Base-by-base conservation (phyloP, 1,140 invertebrate species). In the Vanessa atalanta region DNA sequence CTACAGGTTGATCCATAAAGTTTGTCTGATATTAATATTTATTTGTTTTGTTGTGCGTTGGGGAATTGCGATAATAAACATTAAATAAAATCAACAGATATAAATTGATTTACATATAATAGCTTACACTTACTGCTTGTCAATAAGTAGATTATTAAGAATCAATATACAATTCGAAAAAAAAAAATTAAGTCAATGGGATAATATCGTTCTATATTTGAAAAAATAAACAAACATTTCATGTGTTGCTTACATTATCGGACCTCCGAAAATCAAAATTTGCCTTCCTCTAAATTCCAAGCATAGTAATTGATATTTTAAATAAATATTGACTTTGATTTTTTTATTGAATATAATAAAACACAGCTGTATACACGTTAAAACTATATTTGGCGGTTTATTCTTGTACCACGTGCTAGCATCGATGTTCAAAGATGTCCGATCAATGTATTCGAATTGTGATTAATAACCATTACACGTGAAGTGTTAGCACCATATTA, bases 391-490 rank as follows among this genome's bases (percentile, higher is more conserved):
- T 76, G 74, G 69, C 84, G 72, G 84, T 80, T 76, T 74, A 77
- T 66, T 60, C 77, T 82, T 82, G 83, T 85, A 81, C 86, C 81
- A 78, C 72, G 75, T 70, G 78, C 79, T 82, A 73, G 79, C 73
- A 80, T 77, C 79, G 74, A 79, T 83, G 78, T 83, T 79, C 79
- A 86, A 84, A 82, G 80, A 87, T 86, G 79, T 68, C 76, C 69
- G 75, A 78, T 88, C 86, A 86, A 87, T 88, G 82, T 86, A 76
- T 83, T 81, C 83, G 85, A 88, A 89, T 88, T 88, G 78, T 89
- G 85, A 89, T 88, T 88, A 82, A 88, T 88, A 81, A 70, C 13
- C 55, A 57, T 70, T 70, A 70, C 16, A 14, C 11, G 14, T 31
- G 31, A 51, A 70, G 65, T 75, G 78, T 79, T 81, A 76, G 75